Evolutionary conservation across 2,113 vertebrate genomes (phyloP), one percentile per base, ranked within the genome.

Genomic region (Stomatorhinus ivindoensis): DNA sequence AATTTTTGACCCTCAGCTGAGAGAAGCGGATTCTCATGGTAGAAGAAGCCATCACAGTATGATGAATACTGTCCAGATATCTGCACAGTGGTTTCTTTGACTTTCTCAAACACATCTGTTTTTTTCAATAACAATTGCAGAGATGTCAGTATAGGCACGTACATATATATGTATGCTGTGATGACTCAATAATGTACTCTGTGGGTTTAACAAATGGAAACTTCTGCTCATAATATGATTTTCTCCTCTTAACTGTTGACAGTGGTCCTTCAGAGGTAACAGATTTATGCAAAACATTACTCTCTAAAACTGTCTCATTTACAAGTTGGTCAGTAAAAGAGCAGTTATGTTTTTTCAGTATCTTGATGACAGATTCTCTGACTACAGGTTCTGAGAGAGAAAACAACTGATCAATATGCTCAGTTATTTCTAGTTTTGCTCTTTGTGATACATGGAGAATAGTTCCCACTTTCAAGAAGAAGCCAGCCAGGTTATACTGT

Each of bases 381-480:
- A 92, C 27, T 65, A 92, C 0, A 84, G 90, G 90, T 91, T 91
- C 65, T 21, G 91, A 91, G 3, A 89, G 82, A 86, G 48, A 89
- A 93, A 92, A 90, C 24, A 92, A 87, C 31, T 91, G 80, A 87
- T 92, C 90, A 48, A 90, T 65, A 92, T 21, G 91, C 91, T 10
- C 91, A 87, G 8, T 90, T 91, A 91, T 19, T 53, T 53, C 51
- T 19, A 19, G 17, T 53, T 15, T 53, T 89, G 87, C 88, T 21
- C 61, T 91, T 35, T 91, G 15, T 87, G 90, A 92, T 21, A 91
- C 90, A 91, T 89, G 88, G 5, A 92, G 88, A 87, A 92, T 58
- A n/a, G 83, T 89, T 84, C 89, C 82, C 90, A 92, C 87, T 91
- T 91, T 91, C 50, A 92, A 55, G 13, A 90, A 91, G 31, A 91